Base-by-base conservation (phyloP, 2,797 vertebrate genomes). In the Pangasius larnaudii region DNA sequence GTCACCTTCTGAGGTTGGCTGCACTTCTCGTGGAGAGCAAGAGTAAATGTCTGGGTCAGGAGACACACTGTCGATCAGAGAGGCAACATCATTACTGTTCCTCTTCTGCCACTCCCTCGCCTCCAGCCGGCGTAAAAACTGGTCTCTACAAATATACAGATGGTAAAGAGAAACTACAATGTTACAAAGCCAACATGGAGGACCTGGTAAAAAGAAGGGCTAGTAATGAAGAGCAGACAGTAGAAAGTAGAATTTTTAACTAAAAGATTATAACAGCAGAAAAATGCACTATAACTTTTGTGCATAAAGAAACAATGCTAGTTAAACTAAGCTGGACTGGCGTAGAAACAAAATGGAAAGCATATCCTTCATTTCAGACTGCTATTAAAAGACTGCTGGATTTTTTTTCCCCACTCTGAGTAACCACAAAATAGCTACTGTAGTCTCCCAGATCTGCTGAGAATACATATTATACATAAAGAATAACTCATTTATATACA, bases 81-180 rank as follows among this genome's bases (percentile, higher is more conserved):
- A 24, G 87, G 93, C 27, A 7, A 1, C 65, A 67, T 91, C 87
- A 27, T 74, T 59, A 19, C 9, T 2, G 18, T 69, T 90, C 10
- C 84, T 93, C 85, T 97, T 98, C 91, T 97, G 97, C 91, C 95
- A 96, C 90, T 99, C 97, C 0, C 97, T 94, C 5, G 94, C 97
- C 0, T 95, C 98, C 89, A 99, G 94, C 90, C 93, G 97, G 90
- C 97, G 97, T 93, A 99, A 94, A 94, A 99, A 99, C 36, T 94
- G 91, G 92, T 95, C 96, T 98, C 98, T 99, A 92, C 0, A 85
- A 92, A 90, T 24, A 84, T 24, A 84, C 91, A 59, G 82, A 24
- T 13, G 9, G 46, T 36, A 67, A 11, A 61, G 8, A 65, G 30
- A 86, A 36, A 42, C 19, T 39, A 19, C 1, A 19, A 0, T 58